phyloP scores from a whole-genome alignment of 2,113 vertebrate species.

The Ciconia maguari region DNA sequence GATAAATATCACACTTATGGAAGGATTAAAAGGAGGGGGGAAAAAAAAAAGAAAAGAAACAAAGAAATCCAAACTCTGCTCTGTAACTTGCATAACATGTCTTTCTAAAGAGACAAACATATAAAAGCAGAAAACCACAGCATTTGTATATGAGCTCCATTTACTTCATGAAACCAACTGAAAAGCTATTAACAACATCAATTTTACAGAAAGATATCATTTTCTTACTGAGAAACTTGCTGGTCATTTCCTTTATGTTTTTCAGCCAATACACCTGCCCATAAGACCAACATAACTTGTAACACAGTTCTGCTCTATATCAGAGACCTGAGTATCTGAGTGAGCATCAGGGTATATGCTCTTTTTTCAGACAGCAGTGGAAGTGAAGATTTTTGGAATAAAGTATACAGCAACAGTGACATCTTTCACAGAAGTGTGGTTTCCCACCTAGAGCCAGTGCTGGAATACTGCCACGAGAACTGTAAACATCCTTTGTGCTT shows the following conservation, averaged over 20 bases:
- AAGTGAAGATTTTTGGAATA: neutral
- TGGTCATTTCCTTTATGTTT: neutral
- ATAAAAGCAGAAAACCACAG: neutral
- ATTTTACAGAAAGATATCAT: neutral
- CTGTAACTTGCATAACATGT: neutral
- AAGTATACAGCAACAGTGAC: neutral
- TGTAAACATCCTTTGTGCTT: neutral
- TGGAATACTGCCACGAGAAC: neutral
- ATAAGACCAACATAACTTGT: neutral
- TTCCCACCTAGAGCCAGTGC: neutral
- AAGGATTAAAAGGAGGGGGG: neutral
- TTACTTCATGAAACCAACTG: neutral
- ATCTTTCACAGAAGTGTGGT: neutral
- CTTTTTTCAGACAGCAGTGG: neutral
- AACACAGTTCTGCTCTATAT: neutral
- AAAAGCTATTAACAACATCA: neutral
- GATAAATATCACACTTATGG: neutral
- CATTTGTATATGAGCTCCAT: neutral
- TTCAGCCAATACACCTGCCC: neutral
- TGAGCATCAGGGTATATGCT: neutral
- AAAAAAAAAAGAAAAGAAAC: neutral
- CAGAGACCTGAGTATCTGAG: neutral
- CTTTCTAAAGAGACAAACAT: neutral
- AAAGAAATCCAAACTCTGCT: neutral
- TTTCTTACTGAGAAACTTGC: neutral